Percentiles rank a stretch among this genome's conserved stretches.
These are phyloP conservation scores for sheep (Ovis aries) DNA, from an alignment of 2,113 vertebrate species.

Conservation along the genomic window ARS-UI_Ramb_v3.0 NC_056066.1:55670501-55671000, in stretches of 20 bases:
- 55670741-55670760: no score
- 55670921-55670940: no score
- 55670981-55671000: neutral
- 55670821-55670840: neutral
- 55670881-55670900: rapidly evolving
- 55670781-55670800: rapidly evolving
- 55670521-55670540: rapidly evolving
- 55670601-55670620: neutral
- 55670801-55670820: neutral
- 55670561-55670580: rapidly evolving
- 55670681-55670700: neutral
- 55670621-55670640: neutral
- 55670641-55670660: neutral
- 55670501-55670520: rapidly evolving
- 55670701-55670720: neutral
- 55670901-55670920: rapidly evolving
- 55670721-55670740: neutral
- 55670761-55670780: neutral
- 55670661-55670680: neutral
- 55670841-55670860: rapidly evolving
- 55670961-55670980: neutral
- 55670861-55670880: neutral
- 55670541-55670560: neutral
- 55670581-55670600: neutral
- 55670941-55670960: neutral